Conservation (phyloP, 2,113 vertebrate species). For the Peromyscus californicus region DNA sequence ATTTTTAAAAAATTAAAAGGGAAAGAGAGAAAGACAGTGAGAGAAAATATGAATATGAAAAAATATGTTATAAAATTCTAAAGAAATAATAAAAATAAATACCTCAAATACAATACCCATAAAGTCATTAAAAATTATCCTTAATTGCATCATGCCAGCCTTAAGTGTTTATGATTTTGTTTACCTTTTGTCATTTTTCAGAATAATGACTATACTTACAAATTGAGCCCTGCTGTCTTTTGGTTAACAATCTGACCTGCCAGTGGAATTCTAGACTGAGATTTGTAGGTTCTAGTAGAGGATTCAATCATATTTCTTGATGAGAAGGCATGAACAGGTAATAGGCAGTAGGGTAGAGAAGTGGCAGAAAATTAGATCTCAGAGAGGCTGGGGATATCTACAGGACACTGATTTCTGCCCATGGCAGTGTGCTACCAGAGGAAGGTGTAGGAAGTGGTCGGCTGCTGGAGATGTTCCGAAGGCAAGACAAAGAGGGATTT, state of each 20-base stretch:
- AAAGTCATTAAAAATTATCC: neutral
- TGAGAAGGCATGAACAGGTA: neutral
- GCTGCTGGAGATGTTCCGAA: neutral
- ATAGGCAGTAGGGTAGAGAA: neutral
- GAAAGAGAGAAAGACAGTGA: neutral
- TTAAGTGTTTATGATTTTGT: neutral
- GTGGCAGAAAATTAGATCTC: neutral
- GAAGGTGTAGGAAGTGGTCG: neutral
- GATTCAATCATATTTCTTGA: neutral
- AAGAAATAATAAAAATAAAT: neutral
- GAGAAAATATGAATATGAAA: neutral
- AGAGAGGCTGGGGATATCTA: neutral
- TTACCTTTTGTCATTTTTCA: constrained; percentile 3
- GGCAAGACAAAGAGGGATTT: neutral
- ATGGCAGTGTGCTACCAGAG: neutral
- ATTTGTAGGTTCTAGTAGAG: neutral
- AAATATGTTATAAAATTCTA: neutral
- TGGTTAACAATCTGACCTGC: neutral
- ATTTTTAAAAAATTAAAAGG: neutral
- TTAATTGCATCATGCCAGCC: neutral
- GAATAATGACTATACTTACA: neutral
- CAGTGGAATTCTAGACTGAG: neutral
- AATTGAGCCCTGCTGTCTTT: neutral
- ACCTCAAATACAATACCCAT: neutral
- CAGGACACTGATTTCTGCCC: neutral